These are phyloP conservation scores for Cyanoliseus patagonus DNA, from an alignment of 2,113 vertebrate species.

Conservation along the genomic window DNA sequence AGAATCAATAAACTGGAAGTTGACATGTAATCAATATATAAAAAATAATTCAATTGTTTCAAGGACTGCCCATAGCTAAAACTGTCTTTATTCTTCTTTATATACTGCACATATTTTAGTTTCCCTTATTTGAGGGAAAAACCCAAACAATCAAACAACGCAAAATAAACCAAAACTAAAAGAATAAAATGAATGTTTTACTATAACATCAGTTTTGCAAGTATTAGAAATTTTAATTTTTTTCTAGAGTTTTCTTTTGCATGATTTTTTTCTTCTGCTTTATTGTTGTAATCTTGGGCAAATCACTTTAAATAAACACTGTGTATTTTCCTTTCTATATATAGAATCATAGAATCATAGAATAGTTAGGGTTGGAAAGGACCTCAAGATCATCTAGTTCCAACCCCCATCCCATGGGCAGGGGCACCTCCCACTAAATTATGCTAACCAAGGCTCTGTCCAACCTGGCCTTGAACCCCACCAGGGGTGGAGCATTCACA, in stretches of 20 bases:
- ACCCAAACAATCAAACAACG: too few relatives aligned
- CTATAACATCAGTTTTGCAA: background rate
- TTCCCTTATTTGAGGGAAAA: background rate
- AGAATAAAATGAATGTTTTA: background rate
- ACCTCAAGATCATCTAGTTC: too few relatives aligned
- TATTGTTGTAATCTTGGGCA: background rate
- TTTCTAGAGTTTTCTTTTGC: background rate
- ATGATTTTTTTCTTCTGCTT: background rate
- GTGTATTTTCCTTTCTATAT: background rate
- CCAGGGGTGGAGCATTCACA: too few relatives aligned
- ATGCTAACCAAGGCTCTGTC: too few relatives aligned
- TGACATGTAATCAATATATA: background rate
- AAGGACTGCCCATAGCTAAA: background rate
- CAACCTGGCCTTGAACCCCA: too few relatives aligned
- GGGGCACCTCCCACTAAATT: too few relatives aligned
- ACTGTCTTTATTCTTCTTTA: background rate
- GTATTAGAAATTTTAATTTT: background rate
- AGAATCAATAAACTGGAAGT: background rate
- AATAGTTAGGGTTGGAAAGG: too few relatives aligned
- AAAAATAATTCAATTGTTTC: background rate
- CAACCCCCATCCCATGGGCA: too few relatives aligned
- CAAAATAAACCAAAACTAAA: background rate
- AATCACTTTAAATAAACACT: background rate
- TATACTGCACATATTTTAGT: background rate
- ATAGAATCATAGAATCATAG: background rate